A percentile compares a stretch with the other conserved stretches of the same genome.
Conservation (phyloP, 2,797 vertebrate species). For the Coendou prehensilis region DNA sequence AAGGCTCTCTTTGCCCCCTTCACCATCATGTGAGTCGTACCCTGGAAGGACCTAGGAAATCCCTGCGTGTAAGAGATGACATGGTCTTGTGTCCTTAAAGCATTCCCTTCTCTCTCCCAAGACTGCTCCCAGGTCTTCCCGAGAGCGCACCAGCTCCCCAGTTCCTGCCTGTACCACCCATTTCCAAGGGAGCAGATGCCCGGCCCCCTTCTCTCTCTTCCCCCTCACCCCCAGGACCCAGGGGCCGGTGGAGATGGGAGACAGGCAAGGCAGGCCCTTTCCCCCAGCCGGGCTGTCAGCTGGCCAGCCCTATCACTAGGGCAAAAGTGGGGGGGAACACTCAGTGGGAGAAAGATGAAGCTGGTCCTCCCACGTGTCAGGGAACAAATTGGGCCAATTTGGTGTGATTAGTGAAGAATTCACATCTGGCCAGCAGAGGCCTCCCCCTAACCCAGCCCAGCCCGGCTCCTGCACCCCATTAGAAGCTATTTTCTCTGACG, state of each 20-base stretch:
- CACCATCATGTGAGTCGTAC: background rate
- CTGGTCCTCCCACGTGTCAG: slow-evolving; percentile 82
- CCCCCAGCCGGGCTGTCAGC: slow-evolving; percentile 52
- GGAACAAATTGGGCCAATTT: slow-evolving; percentile 96
- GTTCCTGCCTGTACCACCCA: background rate
- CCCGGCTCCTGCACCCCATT: slow-evolving; percentile 93
- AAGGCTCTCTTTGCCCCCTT: background rate
- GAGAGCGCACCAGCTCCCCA: background rate
- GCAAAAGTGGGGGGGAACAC: slow-evolving; percentile 82
- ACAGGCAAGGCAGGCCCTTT: background rate
- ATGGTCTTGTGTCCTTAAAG: background rate
- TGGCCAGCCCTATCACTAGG: slow-evolving; percentile 65
- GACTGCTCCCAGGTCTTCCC: background rate
- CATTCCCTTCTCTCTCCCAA: background rate
- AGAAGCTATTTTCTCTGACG: slow-evolving; percentile 97
- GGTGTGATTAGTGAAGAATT: slow-evolving; percentile 94
- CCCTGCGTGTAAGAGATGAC: background rate
- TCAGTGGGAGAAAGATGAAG: slow-evolving; percentile 78
- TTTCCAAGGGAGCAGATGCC: background rate
- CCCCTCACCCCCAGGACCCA: background rate
- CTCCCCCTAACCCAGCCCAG: slow-evolving; percentile 84
- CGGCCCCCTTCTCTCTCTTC: background rate
- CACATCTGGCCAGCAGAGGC: slow-evolving; percentile 93
- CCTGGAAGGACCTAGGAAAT: background rate
- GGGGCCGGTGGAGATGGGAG: background rate